A percentile compares a stretch with the other conserved stretches of the same genome.
phyloP scores from a whole-genome alignment of 1,140 invertebrate genomes.

The Papilio polyxenes region DNA sequence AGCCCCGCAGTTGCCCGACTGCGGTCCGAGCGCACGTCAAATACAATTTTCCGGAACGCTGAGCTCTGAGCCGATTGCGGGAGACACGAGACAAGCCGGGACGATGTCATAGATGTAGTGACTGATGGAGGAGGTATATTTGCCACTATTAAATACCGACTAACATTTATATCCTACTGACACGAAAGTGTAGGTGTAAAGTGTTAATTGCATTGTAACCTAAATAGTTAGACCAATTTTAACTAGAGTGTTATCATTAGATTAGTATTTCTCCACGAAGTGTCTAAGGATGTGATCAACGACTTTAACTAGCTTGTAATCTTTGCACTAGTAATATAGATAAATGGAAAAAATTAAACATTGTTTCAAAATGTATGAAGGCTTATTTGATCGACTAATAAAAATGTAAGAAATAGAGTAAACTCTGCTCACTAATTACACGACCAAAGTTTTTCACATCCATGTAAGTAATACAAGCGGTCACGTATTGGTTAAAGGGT shows the following conservation, averaged over 20 bases:
- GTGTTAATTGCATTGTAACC: neutral
- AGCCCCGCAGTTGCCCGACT: constrained; percentile 19
- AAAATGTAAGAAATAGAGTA: neutral
- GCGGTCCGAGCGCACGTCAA: constrained; percentile 62
- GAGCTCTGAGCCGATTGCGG: constrained; percentile 75
- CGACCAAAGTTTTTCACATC: constrained; percentile 47
- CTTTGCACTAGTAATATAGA: too few species aligned
- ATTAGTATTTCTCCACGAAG: too few species aligned
- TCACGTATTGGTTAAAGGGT: constrained; percentile 77
- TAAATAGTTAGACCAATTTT: neutral
- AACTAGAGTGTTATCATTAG: too few species aligned
- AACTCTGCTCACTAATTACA: neutral
- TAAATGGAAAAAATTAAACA: too few species aligned
- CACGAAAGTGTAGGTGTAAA: neutral
- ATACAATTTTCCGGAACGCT: constrained; percentile 73
- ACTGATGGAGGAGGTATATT: constrained; percentile 50
- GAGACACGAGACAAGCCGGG: constrained; percentile 66
- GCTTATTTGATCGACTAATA: too few species aligned
- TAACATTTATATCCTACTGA: neutral
- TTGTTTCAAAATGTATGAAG: too few species aligned
- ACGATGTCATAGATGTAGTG: constrained; percentile 35
- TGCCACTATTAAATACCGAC: neutral
- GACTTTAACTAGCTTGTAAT: too few species aligned
- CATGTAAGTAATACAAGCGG: constrained; percentile 56
- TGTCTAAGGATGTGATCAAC: too few species aligned